These are phyloP conservation scores for Podargus strigoides DNA, from an alignment of 2,797 vertebrate species.

Conservation along the genomic window DNA sequence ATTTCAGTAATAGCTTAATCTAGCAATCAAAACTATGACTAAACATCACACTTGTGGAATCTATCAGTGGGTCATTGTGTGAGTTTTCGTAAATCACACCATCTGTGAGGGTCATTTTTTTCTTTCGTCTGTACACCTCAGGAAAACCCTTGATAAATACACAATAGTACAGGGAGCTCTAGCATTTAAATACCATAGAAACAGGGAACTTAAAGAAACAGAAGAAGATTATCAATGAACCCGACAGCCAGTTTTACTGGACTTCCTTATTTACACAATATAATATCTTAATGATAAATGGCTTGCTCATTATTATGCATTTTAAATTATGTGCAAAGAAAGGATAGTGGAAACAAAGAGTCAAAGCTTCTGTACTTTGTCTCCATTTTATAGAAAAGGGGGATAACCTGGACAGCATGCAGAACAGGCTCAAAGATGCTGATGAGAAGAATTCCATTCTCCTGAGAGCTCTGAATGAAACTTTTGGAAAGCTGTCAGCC, in stretches of 20 bases:
- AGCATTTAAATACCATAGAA: neutral
- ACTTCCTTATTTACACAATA: neutral
- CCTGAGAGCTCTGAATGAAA: slow-evolving; percentile 84
- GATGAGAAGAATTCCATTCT: slow-evolving; percentile 83
- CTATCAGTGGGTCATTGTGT: neutral
- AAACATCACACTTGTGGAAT: neutral
- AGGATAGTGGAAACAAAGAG: neutral
- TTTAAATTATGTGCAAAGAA: neutral
- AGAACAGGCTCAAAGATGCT: slow-evolving; percentile 82
- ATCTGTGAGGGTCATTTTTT: neutral
- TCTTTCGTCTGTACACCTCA: neutral
- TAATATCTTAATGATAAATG: neutral
- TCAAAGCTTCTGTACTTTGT: neutral
- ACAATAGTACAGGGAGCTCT: neutral
- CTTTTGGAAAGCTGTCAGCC: slow-evolving; percentile 82
- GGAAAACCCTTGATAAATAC: neutral
- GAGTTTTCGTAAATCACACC: neutral
- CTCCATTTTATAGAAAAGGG: slow-evolving; percentile 76
- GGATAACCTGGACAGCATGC: slow-evolving; percentile 76
- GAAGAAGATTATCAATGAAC: neutral
- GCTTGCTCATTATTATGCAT: neutral
- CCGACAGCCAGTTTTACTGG: neutral
- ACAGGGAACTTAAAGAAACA: neutral
- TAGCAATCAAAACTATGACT: neutral
- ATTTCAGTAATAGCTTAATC: neutral